Base-by-base conservation (phyloP, 1,140 invertebrate genomes). In the Psix sp. region DNA sequence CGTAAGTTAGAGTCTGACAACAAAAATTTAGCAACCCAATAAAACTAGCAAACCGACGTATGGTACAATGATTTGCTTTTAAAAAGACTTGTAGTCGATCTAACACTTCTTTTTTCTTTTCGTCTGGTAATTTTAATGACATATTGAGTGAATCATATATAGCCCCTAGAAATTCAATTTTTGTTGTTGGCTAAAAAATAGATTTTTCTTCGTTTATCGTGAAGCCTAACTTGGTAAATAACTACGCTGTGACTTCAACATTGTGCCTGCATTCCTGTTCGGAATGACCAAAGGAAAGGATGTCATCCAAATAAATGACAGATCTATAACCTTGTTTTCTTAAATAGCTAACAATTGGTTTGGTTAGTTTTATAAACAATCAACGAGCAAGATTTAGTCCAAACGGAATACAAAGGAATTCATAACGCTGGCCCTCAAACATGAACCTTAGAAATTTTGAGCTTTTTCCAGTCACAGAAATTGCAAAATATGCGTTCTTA, bases 401-500 rank as follows among this genome's bases (percentile, higher is more conserved):
- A 43, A 82, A 82, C 1, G 71, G 75, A 6, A 82, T 13, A 7
- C 36, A 54, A 13, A 18, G 16, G 21, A 75, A 75, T 17, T 70
- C 39, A 33, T 54, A 70, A 10, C 62, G 21, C 1, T 18, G 21
- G n/a, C 18, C 11, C 1, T 38, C 5, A 26, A 65, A 70, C n/a
- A 31, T n/a, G 3, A 82, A 81, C 14, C 76, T 29, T 6, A 84
- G 43, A 67, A 39, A 82, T 71, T 77, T 81, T 31, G 20, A 48
- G 16, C n/a, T n/a, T n/a, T n/a, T n/a, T n/a, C n/a, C n/a, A n/a
- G n/a, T n/a, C n/a, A n/a, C n/a, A n/a, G n/a, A n/a, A n/a, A n/a
- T n/a, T n/a, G n/a, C n/a, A n/a, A n/a, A n/a, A n/a, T n/a, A n/a
- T n/a, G n/a, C n/a, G n/a, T n/a, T n/a, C n/a, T n/a, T n/a, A n/a